Evolutionary conservation across 1,140 invertebrate genomes (phyloP).

Genomic region (Heterodera schachtii): DNA sequence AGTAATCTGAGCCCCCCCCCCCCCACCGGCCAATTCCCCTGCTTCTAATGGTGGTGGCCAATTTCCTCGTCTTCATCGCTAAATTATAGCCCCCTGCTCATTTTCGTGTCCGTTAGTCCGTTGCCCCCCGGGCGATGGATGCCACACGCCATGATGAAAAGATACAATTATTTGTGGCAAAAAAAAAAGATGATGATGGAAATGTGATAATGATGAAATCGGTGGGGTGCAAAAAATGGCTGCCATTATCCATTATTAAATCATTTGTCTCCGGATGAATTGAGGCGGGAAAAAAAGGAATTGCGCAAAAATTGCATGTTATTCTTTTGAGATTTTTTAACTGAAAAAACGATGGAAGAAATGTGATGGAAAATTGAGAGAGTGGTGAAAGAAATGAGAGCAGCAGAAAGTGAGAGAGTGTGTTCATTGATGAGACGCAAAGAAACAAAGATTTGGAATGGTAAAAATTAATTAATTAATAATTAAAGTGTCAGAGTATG

Average conservation of each 20-base stretch:
- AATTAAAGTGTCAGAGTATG: too few relatives aligned
- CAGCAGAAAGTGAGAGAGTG: too few relatives aligned
- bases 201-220: too few relatives aligned
- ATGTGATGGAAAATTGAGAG: not conserved
- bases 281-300: not conserved
- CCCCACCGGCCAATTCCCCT: too few relatives aligned
- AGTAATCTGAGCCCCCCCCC: not conserved
- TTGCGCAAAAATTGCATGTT: not conserved
- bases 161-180: not conserved
- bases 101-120: too few relatives aligned
- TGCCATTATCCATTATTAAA: not conserved
- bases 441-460: too few relatives aligned
- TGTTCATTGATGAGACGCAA: too few relatives aligned
- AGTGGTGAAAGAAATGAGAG: too few relatives aligned
- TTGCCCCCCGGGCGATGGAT: not conserved
- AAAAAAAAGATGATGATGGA: not conserved
- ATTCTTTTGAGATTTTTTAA: too few relatives aligned
- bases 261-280: not conserved
- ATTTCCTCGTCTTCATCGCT: not conserved
- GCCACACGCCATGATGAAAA: not conserved
- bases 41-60: not conserved
- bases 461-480: too few relatives aligned
- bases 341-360: not conserved
- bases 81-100: not conserved
- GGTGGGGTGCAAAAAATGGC: not conserved